A percentile compares a stretch with the other conserved stretches of the same genome.
Evolutionary conservation across 2,113 vertebrate genomes (phyloP).

Genomic region (Mustela lutreola): DNA sequence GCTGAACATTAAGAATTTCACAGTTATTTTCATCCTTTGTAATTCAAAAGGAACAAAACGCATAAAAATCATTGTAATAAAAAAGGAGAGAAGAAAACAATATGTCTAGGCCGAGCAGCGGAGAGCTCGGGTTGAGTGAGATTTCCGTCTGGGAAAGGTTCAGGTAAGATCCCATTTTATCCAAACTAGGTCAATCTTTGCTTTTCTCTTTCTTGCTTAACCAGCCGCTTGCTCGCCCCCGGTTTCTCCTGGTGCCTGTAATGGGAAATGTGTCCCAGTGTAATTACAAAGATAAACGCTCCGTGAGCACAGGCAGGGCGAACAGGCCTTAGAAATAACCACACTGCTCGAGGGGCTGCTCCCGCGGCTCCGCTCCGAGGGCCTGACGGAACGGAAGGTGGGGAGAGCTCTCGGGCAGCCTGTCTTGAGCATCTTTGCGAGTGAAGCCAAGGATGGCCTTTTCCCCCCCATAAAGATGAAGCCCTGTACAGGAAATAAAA

Average conservation of each 20-base stretch:
- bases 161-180: not conserved
- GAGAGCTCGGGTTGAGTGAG: not conserved
- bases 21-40: not conserved
- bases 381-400: rapidly evolving
- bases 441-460: not conserved
- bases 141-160: not conserved
- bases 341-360: not conserved
- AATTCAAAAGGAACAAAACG: not conserved
- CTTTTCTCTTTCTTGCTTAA: not conserved
- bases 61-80: not conserved
- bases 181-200: conserved; percentile 58
- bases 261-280: not conserved
- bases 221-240: not conserved
- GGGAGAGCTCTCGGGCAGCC: not conserved
- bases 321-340: rapidly evolving
- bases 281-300: not conserved
- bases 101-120: rapidly evolving
- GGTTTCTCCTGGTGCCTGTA: not conserved
- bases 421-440: not conserved
- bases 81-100: not conserved
- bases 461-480: rapidly evolving
- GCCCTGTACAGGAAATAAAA: not conserved
- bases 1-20: not conserved
- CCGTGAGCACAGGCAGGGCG: not conserved
- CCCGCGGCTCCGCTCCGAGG: rapidly evolving